Conservation (phyloP, 2,888 invertebrate species). For the Caenorhabditis uteleia region DNA sequence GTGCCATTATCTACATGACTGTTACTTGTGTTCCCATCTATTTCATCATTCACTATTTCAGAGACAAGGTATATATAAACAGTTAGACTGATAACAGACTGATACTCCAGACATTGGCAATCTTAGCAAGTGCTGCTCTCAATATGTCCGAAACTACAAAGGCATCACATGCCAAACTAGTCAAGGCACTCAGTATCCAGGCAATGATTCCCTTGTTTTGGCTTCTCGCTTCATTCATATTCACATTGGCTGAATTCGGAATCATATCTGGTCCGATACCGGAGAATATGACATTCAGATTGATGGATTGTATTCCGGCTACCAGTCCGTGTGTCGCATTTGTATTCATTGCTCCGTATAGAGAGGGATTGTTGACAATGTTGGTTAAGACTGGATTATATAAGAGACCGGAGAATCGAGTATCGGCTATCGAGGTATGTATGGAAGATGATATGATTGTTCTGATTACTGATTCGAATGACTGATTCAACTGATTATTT, state of each 20-base stretch:
- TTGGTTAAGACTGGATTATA: conserved; percentile 18
- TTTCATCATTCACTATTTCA: conserved; percentile 24
- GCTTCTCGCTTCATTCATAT: conserved; percentile 35
- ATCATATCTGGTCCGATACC: conserved; percentile 36
- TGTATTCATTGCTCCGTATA: conserved; percentile 27
- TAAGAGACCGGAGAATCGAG: conserved; percentile 5
- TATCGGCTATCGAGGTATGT: conserved; percentile 16
- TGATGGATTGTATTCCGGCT: conserved; percentile 36
- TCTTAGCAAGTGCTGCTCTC: conserved; percentile 19
- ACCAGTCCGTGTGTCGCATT: conserved; percentile 23
- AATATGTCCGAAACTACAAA: conserved; percentile 34
- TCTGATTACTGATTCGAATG: no score
- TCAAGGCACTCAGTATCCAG: conserved; percentile 35
- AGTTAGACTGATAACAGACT: not conserved
- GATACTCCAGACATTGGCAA: conserved; percentile 21
- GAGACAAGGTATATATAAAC: conserved; percentile 8
- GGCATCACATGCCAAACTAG: conserved; percentile 26
- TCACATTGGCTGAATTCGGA: conserved; percentile 38
- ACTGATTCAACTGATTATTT: no score
- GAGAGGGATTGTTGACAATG: conserved; percentile 14
- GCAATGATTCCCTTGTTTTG: conserved; percentile 41
- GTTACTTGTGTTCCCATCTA: conserved; percentile 40
- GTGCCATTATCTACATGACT: conserved; percentile 40
- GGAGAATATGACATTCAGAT: conserved; percentile 37
- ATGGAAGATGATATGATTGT: no score